These are phyloP conservation scores for Hydra vulgaris DNA, from an alignment of 30 jellyfish, hydroid and myxozoan genomes.

Conservation along the genomic window DNA sequence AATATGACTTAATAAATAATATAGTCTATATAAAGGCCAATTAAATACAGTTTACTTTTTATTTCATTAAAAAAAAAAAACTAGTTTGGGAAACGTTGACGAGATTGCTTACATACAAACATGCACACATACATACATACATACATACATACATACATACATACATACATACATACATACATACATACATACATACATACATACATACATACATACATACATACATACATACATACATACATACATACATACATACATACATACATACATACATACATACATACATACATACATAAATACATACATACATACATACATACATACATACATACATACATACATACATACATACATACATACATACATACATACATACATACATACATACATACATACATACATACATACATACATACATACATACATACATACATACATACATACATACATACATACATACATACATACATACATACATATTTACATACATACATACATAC, in stretches of 20 bases:
- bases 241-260: constrained; percentile 35
- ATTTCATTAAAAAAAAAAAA: no score
- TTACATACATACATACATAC: no score
- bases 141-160: no score
- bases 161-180: constrained; percentile 19
- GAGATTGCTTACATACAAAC: no score
- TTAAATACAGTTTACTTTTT: no score
- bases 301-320: constrained; percentile 33
- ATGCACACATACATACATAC: no score
- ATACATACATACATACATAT: constrained; percentile 30
- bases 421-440: constrained; percentile 33
- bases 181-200: constrained; percentile 36
- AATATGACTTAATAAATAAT: no score
- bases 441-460: constrained; percentile 33
- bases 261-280: constrained; percentile 35
- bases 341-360: constrained; percentile 33
- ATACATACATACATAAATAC: constrained; percentile 7
- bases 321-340: constrained; percentile 33
- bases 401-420: constrained; percentile 33
- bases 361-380: constrained; percentile 33
- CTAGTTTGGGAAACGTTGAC: no score
- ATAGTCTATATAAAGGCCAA: no score
- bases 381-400: constrained; percentile 28
- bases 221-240: constrained; percentile 37
- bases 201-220: constrained; percentile 33